Evolutionary conservation across 2,797 vertebrate genomes (phyloP).

Genomic region (Coreius guichenoti): DNA sequence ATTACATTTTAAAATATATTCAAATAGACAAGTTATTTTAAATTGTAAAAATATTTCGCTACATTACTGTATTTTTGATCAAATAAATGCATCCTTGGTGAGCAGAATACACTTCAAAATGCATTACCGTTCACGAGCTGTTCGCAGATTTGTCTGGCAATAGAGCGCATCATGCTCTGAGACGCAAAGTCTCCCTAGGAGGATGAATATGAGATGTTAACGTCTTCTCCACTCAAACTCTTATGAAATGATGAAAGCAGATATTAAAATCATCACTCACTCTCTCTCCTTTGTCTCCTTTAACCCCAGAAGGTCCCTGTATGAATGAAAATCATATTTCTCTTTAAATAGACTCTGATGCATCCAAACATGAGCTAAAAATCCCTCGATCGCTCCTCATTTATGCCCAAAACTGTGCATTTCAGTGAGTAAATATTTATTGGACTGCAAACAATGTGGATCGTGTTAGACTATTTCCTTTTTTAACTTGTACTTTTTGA

Average conservation of each 20-base stretch:
- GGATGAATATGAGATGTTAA: conserved; percentile 51
- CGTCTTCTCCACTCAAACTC: not conserved
- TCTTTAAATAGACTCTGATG: conserved; percentile 36
- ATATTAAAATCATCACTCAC: conserved; percentile 79
- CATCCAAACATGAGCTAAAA: conserved; percentile 16
- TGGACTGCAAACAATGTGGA: conserved; percentile 16
- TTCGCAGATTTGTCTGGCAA: conserved; percentile 97
- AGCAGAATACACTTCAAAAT: not conserved
- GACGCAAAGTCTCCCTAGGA: conserved; percentile 93
- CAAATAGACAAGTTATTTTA: not conserved
- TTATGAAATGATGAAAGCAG: conserved; percentile 47
- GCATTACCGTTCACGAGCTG: conserved; percentile 90
- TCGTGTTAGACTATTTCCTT: not conserved
- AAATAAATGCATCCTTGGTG: not conserved
- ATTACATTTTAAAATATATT: not conserved
- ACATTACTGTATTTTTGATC: not conserved
- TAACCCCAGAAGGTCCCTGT: conserved; percentile 87
- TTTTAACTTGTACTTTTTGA: not conserved
- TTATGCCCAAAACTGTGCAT: not conserved
- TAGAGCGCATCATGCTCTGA: conserved; percentile 97
- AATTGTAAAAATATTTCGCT: not conserved
- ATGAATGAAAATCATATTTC: conserved; percentile 59
- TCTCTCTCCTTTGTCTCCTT: conserved; percentile 96
- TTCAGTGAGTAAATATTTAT: conserved; percentile 25
- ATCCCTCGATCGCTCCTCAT: not conserved